Percentiles rank a stretch among this genome's conserved stretches.
Evolutionary conservation across 2,113 vertebrate genomes (phyloP).

Genomic region (Motacilla alba): DNA sequence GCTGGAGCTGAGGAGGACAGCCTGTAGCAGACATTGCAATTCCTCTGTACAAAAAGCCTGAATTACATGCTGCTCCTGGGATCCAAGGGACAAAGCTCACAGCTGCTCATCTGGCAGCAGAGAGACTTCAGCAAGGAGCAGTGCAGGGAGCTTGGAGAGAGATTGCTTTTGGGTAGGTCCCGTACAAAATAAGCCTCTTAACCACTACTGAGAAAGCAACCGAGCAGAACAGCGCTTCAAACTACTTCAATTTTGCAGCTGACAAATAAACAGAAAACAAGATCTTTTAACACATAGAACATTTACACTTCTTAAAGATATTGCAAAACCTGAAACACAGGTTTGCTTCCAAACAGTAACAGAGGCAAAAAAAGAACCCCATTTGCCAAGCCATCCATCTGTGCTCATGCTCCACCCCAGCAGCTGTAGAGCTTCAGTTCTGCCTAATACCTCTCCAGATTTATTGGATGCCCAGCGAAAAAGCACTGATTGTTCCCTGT

Average conservation of each 20-base stretch:
- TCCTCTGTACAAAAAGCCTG: not conserved
- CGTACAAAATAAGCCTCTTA: not conserved
- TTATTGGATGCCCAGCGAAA: slow-evolving; percentile 27
- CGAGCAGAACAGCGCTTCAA: not conserved
- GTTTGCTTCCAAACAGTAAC: not conserved
- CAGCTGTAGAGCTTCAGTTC: slow-evolving; percentile 45
- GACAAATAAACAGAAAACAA: not conserved
- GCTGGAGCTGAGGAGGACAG: not conserved
- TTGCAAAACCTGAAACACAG: not conserved
- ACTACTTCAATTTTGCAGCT: not conserved
- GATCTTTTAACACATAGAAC: not conserved
- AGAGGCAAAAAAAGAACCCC: not conserved
- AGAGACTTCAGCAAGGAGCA: not conserved
- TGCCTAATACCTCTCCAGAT: slow-evolving; percentile 31
- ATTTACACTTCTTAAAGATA: not conserved
- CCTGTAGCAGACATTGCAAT: not conserved
- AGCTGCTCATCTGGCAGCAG: not conserved
- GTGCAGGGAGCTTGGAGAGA: not conserved
- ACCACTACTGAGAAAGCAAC: not conserved
- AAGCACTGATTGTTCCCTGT: slow-evolving; percentile 21
- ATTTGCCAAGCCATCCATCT: not conserved
- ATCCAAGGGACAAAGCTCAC: not conserved
- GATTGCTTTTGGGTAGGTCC: not conserved
- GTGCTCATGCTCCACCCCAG: not conserved
- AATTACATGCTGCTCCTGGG: not conserved